Evolutionary conservation across 2,113 vertebrate genomes (phyloP).

Genomic region (Leptosomus discolor): DNA sequence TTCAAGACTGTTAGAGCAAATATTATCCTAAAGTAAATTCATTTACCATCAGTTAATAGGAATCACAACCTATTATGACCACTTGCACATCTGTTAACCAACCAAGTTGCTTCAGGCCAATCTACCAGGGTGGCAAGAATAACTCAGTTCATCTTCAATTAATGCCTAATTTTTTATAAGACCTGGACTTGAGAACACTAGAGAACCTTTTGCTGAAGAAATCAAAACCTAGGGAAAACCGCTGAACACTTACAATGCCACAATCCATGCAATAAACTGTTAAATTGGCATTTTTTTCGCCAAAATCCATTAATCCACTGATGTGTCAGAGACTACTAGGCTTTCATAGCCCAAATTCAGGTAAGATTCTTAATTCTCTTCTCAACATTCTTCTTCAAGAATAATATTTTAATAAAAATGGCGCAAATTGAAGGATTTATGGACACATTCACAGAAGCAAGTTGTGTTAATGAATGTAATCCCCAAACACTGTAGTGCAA

Average conservation of each 20-base stretch:
- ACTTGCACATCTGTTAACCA: background rate
- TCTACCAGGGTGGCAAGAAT: background rate
- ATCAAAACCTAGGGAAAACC: background rate
- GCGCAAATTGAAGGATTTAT: background rate
- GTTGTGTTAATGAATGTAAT: background rate
- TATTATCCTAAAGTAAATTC: background rate
- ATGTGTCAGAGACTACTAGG: background rate
- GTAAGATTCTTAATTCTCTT: background rate
- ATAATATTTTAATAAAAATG: background rate
- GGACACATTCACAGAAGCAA: background rate
- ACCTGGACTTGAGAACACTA: background rate
- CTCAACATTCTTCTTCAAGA: background rate
- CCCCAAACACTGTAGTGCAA: background rate
- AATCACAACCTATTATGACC: background rate
- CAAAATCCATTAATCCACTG: background rate
- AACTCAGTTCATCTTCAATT: background rate
- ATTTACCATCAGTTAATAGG: background rate
- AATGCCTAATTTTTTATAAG: background rate
- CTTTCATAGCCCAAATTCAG: background rate
- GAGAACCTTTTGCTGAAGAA: background rate
- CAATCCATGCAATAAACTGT: background rate
- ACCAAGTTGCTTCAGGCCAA: background rate
- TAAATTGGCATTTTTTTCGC: background rate
- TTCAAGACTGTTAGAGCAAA: background rate
- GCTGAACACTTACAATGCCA: fast-evolving